Evolutionary conservation across 1,140 invertebrate species (phyloP), one percentile per base, ranked within the genome.

Genomic region (Euura lappo): DNA sequence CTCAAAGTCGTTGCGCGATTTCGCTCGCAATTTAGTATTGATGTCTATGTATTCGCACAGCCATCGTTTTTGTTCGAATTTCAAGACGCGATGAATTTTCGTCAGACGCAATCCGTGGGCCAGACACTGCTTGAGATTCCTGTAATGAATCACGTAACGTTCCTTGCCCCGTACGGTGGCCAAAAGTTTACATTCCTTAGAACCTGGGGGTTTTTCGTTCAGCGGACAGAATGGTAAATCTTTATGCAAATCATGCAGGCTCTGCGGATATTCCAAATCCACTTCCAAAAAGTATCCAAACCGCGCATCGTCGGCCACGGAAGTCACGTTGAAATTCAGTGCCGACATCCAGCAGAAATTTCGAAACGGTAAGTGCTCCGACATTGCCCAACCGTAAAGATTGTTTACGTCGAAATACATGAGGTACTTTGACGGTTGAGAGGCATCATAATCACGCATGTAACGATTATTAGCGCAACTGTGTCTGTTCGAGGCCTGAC

Each of bases 361-460:
- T 51, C 72, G 72, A 60, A 74, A 77, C 45, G 88, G 88, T 44
- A 90, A 76, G 71, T 75, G 77, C 74, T 86, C 79, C 8, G 78
- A 84, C 86, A 90, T 88, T 28, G 85, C 83, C 73, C 77, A 85
- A 10, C 89, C 89, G 84, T 91, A 91, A 68, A 89, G 78, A 82
- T 90, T 90, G 77, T 90, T 90, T 13, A 80, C 83, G 85, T 90
- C 89, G 42, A 85, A 80, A 80, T 90, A 89, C 13, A 79, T 28
- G 28, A 28, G 28, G 28, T 28, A 28, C 28, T 28, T 28, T 28
- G 28, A 28, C 28, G 28, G 28, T 28, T 28, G 28, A 28, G 28
- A 28, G 28, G 28, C 28, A 28, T 28, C 28, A 28, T 28, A 28
- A 28, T 28, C 28, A 28, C 28, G 28, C 28, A 28, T 28, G 28